Evolutionary conservation across 1,140 invertebrate species (phyloP).

Genomic region (Dinoponera quadriceps): DNA sequence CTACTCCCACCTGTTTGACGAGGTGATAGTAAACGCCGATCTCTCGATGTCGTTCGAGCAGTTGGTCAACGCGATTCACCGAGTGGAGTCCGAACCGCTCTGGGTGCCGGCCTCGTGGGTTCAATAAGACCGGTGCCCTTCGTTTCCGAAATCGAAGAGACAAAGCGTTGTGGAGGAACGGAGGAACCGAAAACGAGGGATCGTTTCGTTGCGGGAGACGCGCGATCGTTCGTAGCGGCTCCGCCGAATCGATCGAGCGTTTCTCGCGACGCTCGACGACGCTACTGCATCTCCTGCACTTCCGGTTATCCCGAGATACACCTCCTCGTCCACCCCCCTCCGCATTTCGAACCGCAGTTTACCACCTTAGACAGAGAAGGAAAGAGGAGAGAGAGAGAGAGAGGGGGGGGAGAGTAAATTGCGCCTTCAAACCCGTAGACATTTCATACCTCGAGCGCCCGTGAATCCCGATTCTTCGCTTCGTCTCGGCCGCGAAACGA

Average conservation of each 20-base stretch:
- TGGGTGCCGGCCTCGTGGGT: slow-evolving; percentile 99
- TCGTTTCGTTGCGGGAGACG: background rate
- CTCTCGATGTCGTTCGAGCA: slow-evolving; percentile 95
- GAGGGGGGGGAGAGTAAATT: slow-evolving; percentile 6
- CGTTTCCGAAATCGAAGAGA: background rate
- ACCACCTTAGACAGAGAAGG: slow-evolving; percentile 1
- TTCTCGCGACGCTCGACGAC: slow-evolving; percentile 38
- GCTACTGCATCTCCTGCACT: slow-evolving; percentile 16
- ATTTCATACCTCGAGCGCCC: slow-evolving; percentile 46
- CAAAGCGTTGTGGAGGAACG: background rate
- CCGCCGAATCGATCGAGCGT: background rate
- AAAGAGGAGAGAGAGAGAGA: too few species aligned
- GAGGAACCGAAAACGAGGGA: background rate
- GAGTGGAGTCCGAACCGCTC: slow-evolving; percentile 96
- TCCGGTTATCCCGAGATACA: background rate
- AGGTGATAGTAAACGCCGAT: slow-evolving; percentile 96
- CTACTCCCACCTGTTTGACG: slow-evolving; percentile 98
- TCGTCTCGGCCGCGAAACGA: too few species aligned
- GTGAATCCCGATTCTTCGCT: background rate
- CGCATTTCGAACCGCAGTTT: slow-evolving; percentile 52
- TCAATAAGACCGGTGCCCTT: slow-evolving; percentile 86
- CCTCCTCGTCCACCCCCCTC: slow-evolving; percentile 33
- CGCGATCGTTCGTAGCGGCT: background rate
- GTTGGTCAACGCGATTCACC: slow-evolving; percentile 92
- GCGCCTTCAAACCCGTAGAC: slow-evolving; percentile 52